Evolutionary conservation across 2,113 vertebrate species (phyloP).

Genomic region (Struthio camelus): DNA sequence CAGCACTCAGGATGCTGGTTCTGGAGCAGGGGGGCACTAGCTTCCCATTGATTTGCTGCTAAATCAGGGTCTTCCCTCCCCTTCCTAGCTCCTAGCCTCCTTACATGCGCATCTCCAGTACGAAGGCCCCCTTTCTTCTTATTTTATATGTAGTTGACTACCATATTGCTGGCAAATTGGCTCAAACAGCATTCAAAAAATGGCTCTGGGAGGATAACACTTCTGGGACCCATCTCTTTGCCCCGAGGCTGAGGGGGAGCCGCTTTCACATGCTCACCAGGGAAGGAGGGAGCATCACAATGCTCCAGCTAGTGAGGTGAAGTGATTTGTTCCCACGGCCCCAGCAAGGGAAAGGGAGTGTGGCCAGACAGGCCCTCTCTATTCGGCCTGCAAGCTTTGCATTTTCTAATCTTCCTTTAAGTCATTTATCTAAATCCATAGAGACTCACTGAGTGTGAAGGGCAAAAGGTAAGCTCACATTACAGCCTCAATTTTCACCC

Average conservation of each 20-base stretch:
- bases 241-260: accelerated
- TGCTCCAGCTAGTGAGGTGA: not conserved
- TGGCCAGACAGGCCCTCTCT: accelerated
- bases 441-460: not conserved
- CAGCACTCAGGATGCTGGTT: not conserved
- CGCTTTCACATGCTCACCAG: not conserved
- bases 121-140: not conserved
- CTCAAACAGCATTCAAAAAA: not conserved
- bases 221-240: not conserved
- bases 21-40: not conserved
- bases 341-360: not conserved
- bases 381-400: not conserved
- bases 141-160: not conserved
- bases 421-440: not conserved
- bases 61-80: not conserved
- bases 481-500: not conserved
- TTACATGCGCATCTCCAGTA: not conserved
- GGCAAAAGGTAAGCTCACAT: not conserved
- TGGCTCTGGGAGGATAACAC: not conserved
- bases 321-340: not conserved
- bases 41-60: not conserved
- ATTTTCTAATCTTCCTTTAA: not conserved
- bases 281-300: not conserved
- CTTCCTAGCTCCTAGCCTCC: not conserved
- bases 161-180: not conserved